Evolutionary conservation across 2,797 vertebrate genomes (phyloP).

Genomic region (Momotus momota): DNA sequence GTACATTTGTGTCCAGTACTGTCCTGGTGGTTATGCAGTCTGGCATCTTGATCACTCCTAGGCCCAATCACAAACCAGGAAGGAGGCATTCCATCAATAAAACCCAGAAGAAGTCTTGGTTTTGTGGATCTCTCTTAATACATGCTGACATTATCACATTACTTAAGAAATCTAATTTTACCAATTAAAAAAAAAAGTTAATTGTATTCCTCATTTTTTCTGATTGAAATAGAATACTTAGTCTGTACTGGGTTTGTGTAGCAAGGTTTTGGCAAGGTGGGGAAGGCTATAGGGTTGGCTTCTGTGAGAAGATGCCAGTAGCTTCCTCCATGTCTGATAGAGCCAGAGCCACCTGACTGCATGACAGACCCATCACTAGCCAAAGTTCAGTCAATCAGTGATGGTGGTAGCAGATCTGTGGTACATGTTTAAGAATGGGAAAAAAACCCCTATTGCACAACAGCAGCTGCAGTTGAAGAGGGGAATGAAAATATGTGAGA

Average conservation of each 20-base stretch:
- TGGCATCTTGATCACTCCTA: not conserved
- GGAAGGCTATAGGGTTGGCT: not conserved
- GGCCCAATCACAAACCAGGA: not conserved
- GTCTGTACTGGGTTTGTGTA: not conserved
- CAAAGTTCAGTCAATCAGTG: accelerated
- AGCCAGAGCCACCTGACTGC: not conserved
- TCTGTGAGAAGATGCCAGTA: not conserved
- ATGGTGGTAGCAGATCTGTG: accelerated
- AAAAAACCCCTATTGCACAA: not conserved
- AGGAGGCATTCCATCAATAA: not conserved
- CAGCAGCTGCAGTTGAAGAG: not conserved
- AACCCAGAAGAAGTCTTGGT: not conserved
- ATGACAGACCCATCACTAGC: accelerated
- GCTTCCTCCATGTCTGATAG: not conserved
- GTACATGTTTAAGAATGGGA: not conserved
- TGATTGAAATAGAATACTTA: not conserved
- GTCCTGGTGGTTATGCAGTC: not conserved
- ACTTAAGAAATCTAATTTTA: not conserved
- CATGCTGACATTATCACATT: not conserved
- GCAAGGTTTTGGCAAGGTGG: not conserved
- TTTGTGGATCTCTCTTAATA: not conserved
- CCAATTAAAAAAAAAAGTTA: too few species aligned
- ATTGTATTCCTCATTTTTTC: too few species aligned
- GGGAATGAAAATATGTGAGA: accelerated
- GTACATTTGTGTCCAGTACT: not conserved